A percentile compares a stretch with the other conserved stretches of the same genome.
Evolutionary conservation across 1,140 invertebrate species (phyloP).

Genomic region (Himalopsyche phryganea): DNA sequence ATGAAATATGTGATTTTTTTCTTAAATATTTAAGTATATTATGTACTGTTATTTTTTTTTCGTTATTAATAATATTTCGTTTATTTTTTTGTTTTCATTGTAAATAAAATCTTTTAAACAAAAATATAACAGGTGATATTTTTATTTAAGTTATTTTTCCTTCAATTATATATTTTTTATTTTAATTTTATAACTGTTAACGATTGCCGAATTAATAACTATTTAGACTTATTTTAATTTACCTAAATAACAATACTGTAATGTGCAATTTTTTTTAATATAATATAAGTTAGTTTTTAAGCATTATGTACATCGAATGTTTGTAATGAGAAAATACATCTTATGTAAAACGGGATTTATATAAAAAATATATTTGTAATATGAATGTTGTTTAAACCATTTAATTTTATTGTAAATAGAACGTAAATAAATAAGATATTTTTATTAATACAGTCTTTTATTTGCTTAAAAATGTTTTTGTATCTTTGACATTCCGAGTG

Average conservation of each 20-base stretch:
- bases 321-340: not conserved
- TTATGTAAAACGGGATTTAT: not conserved
- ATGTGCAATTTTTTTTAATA: constrained; percentile 10
- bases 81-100: constrained; percentile 2
- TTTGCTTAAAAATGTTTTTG: no score
- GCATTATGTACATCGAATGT: constrained; percentile 10
- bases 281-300: not conserved
- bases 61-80: constrained; percentile 1
- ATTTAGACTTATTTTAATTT: constrained; percentile 1
- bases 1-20: no score
- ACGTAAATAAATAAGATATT: constrained; percentile 12
- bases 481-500: no score
- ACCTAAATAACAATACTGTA: constrained; percentile 1
- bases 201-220: not conserved
- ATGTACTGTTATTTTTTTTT: not conserved
- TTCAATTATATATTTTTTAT: not conserved
- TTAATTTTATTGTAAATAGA: constrained; percentile 23
- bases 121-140: constrained; percentile 5
- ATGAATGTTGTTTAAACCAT: constrained; percentile 16
- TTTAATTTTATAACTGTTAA: constrained; percentile 1
- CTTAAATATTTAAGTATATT: not conserved
- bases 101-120: constrained; percentile 3
- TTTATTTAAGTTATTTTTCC: constrained; percentile 4
- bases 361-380: not conserved
- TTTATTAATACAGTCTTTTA: not conserved